Conservation (phyloP, 2,797 vertebrate species). For the Potorous gilbertii region DNA sequence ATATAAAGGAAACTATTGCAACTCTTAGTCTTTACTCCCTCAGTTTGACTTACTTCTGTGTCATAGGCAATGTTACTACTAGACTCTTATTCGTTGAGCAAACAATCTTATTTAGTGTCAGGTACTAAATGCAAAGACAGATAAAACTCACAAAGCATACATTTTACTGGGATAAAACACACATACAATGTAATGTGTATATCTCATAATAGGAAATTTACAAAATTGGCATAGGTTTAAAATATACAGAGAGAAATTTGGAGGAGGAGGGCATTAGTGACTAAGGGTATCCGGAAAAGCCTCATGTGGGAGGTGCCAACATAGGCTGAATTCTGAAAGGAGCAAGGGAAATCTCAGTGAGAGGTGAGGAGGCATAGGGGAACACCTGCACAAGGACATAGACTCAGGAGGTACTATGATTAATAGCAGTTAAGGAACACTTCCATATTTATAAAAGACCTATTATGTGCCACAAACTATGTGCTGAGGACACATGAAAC, state of each 20-base stretch:
- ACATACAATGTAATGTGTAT: neutral
- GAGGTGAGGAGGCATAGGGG: neutral
- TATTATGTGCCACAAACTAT: neutral
- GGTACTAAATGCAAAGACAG: neutral
- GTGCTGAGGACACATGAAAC: neutral
- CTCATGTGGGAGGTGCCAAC: neutral
- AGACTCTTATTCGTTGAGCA: neutral
- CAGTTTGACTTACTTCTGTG: slow-evolving; percentile 14
- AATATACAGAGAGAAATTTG: neutral
- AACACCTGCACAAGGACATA: neutral
- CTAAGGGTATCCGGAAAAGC: neutral
- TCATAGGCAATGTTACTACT: neutral
- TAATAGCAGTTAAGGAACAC: neutral
- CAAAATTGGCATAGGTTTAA: neutral
- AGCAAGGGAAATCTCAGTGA: neutral
- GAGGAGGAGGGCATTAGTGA: neutral
- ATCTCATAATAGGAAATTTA: neutral
- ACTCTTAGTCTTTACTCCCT: slow-evolving; percentile 1
- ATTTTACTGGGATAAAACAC: neutral
- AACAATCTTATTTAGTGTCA: neutral
- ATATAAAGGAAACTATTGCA: neutral
- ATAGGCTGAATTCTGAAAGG: neutral
- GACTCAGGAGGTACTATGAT: neutral
- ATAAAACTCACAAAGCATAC: neutral
- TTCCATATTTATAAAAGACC: neutral